These are phyloP conservation scores for Muscicapa comitata DNA, from an alignment of 2,797 vertebrate species.

Conservation along the genomic window DNA sequence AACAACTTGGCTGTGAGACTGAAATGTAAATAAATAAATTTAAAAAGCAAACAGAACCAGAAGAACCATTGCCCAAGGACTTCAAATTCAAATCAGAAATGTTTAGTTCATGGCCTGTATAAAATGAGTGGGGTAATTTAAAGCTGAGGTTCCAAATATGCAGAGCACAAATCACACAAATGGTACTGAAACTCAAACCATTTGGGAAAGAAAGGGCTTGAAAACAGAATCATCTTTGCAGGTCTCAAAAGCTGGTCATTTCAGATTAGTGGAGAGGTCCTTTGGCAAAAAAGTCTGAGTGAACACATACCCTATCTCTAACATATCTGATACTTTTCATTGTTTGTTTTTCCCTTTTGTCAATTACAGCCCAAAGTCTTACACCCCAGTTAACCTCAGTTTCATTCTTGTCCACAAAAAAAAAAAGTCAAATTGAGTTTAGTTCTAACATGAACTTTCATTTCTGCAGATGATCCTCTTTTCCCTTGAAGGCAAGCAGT, in stretches of 20 bases:
- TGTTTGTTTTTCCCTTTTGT: not conserved
- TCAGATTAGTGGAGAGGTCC: not conserved
- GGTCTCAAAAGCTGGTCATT: not conserved
- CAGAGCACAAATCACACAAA: not conserved
- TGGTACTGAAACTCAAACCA: not conserved
- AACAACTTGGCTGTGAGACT: not conserved
- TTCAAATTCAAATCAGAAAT: conserved; percentile 24
- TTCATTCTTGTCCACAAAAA: not conserved
- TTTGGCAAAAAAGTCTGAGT: not conserved
- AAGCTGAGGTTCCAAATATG: not conserved
- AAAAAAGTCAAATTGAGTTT: not conserved
- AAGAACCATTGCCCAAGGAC: not conserved
- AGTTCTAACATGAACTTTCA: not conserved
- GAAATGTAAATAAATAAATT: not conserved
- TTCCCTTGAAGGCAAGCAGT: not conserved
- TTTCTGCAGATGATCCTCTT: not conserved
- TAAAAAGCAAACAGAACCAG: not conserved
- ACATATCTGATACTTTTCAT: not conserved
- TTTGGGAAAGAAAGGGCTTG: not conserved
- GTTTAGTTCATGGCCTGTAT: not conserved
- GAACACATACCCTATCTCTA: not conserved
- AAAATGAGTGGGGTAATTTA: not conserved
- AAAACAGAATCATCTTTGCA: not conserved
- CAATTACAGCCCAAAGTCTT: not conserved
- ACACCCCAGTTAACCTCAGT: not conserved